Evolutionary conservation across 2,113 vertebrate genomes (phyloP), one percentile per base, ranked within the genome.

Genomic region (Chlorocebus sabaeus): DNA sequence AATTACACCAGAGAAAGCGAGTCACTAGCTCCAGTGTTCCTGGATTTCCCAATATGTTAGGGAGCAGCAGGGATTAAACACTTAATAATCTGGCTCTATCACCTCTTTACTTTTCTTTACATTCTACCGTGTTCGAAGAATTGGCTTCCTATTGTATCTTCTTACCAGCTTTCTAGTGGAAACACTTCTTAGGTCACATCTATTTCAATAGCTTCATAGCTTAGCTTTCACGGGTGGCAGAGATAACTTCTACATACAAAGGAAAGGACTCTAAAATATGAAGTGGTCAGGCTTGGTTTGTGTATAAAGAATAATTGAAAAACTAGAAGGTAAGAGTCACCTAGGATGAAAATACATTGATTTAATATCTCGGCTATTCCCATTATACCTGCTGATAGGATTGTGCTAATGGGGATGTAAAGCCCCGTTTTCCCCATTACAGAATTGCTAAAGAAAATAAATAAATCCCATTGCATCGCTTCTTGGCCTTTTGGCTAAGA

Each of bases 251-350:
- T 97, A 8, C 83, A 12, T 18, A 67, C 22, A 10, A 48, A 59
- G 5, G 1, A 38, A 67, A 90, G n/a, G 38, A 22, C 16, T 83
- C 75, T 70, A 48, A 83, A 73, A 55, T 45, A 35, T n/a, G 55
- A 73, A 16, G 52, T 48, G 3, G 12, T 11, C 35, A 79, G 35
- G 30, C 25, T 76, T 68, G 45, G 6, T 40, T 93, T 88, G 80
- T 10, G 23, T 72, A 59, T 76, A 90, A 67, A n/a, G 18, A 86
- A 95, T 80, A 27, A 61, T 55, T 45, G 64, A 52, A 85, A 89
- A 73, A 25, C 16, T 70, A 79, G 45, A 27, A 81, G 20, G 13
- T 78, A 59, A 64, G 43, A 1, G 75, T 89, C 92, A 75, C 7
- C 27, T 80, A 48, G 18, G 10, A 38, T 76, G 40, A 52, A 79